These are phyloP conservation scores for Eulemur mongoz DNA, from an alignment of 2,797 vertebrate species.

Conservation along the genomic window DNA sequence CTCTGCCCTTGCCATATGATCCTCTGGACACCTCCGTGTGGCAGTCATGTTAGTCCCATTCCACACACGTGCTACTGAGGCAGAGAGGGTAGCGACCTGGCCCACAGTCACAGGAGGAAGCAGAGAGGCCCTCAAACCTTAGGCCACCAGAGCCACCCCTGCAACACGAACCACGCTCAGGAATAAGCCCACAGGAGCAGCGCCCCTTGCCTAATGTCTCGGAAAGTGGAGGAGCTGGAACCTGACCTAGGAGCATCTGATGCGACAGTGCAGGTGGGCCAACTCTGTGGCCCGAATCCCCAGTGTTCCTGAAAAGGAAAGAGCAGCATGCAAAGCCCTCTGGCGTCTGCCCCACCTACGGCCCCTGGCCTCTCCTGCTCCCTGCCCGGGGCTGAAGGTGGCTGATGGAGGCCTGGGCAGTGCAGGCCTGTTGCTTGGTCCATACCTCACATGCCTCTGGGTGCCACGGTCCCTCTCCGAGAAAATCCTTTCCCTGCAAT, in stretches of 20 bases:
- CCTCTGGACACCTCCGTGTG: background rate
- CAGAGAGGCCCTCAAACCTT: background rate
- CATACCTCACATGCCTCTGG: background rate
- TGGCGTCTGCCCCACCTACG: rapidly evolving
- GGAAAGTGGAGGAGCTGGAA: background rate
- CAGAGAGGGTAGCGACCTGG: background rate
- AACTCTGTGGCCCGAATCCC: too few species aligned
- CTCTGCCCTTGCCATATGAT: background rate
- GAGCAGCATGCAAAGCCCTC: too few species aligned
- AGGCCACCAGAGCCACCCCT: background rate
- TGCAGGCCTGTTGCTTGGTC: too few species aligned
- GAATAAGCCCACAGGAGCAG: background rate
- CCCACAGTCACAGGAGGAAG: background rate
- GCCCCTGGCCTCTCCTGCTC: background rate
- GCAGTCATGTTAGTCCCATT: background rate
- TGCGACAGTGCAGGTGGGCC: rapidly evolving
- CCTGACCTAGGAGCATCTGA: background rate
- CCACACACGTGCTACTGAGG: too few species aligned
- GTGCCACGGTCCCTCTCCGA: background rate
- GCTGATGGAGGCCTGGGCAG: rapidly evolving
- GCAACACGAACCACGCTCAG: background rate
- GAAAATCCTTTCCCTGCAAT: background rate
- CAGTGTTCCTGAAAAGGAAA: too few species aligned
- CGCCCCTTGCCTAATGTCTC: background rate
- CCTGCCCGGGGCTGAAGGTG: background rate